Conservation (phyloP, 53 echinoderm and acorn worm species). For the Crossaster papposus region DNA sequence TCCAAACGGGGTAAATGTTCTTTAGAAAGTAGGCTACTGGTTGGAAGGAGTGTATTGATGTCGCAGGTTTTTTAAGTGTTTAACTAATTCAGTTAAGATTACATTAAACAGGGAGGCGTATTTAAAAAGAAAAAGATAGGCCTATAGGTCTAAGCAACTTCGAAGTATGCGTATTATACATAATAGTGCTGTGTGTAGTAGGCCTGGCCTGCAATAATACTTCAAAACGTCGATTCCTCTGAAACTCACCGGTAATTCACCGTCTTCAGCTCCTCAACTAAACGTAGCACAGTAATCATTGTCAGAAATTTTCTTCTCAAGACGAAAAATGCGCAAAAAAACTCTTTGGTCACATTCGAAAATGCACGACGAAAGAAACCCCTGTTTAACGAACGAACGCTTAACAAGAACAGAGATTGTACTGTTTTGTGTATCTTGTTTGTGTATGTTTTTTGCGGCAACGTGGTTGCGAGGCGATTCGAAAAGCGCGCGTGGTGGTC, state of each 20-base stretch:
- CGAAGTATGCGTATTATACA: too few relatives aligned
- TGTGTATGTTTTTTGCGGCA: neutral
- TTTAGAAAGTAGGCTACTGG: too few relatives aligned
- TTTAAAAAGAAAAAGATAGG: too few relatives aligned
- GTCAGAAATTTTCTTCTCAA: neutral
- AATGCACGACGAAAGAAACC: neutral
- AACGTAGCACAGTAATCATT: neutral
- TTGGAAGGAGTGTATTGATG: too few relatives aligned
- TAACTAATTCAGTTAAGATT: too few relatives aligned
- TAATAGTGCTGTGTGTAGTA: neutral
- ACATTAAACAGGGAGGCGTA: too few relatives aligned
- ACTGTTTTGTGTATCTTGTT: neutral
- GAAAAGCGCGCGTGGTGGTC: neutral
- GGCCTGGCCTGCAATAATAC: neutral
- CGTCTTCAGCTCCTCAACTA: neutral
- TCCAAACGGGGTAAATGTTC: too few relatives aligned
- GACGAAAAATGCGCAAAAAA: neutral
- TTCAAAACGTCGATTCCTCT: neutral
- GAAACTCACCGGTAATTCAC: slow-evolving; percentile 1
- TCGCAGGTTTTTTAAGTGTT: too few relatives aligned
- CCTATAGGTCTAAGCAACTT: too few relatives aligned
- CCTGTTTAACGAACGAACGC: neutral
- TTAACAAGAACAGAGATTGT: slow-evolving; percentile 7
- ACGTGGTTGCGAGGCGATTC: slow-evolving; percentile 6
- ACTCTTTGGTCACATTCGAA: neutral